Percentiles rank a stretch among this genome's conserved stretches.
Evolutionary conservation across 2,113 vertebrate species (phyloP).

Genomic region (Bubalus kerabau): DNA sequence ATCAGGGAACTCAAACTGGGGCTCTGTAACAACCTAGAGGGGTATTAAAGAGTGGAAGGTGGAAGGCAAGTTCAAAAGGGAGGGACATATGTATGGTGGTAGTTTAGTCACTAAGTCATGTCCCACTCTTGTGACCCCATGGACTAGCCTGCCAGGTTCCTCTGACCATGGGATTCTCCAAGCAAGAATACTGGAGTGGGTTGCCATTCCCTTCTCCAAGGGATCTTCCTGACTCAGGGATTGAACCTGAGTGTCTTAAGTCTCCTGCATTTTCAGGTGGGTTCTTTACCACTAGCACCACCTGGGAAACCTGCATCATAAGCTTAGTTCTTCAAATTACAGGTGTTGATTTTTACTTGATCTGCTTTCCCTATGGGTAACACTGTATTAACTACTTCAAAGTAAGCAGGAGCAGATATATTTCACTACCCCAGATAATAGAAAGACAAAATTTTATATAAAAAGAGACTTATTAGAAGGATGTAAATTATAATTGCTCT

Average conservation of each 20-base stretch:
- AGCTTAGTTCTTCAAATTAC: neutral
- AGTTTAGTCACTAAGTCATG: neutral
- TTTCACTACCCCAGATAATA: neutral
- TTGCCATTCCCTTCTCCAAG: neutral
- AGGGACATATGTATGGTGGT: neutral
- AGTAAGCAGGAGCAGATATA: neutral
- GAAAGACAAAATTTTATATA: neutral
- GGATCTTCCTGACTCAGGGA: neutral
- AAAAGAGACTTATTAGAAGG: neutral
- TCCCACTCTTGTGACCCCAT: neutral
- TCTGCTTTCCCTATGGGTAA: neutral
- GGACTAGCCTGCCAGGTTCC: neutral
- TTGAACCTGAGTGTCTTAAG: neutral
- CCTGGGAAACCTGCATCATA: neutral
- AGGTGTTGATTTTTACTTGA: neutral
- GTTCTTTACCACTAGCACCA: neutral
- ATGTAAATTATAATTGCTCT: neutral
- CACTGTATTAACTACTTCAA: neutral
- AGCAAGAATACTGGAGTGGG: neutral
- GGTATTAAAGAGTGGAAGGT: neutral
- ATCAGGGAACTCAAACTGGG: neutral
- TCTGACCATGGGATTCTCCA: neutral
- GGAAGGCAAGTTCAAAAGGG: neutral
- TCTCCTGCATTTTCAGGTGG: neutral
- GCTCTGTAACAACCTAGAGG: neutral